phyloP scores from a whole-genome alignment of 1,140 invertebrate genomes.

The Orchesella cincta region DNA sequence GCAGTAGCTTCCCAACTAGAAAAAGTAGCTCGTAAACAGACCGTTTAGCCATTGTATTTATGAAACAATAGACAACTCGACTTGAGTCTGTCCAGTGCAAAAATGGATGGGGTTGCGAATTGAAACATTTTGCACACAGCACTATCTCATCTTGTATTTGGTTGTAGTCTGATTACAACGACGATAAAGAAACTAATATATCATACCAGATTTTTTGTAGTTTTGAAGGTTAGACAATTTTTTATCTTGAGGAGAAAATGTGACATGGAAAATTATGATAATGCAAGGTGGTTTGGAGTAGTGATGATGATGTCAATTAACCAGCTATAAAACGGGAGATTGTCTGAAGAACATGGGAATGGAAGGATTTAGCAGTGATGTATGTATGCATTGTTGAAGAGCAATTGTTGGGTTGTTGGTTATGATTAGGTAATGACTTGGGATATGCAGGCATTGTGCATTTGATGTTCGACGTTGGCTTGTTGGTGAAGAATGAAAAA shows the following conservation, averaged over 20 bases:
- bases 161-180: background rate
- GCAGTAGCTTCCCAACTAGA: no score
- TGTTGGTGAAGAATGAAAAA: background rate
- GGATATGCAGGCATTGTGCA: conserved; percentile 8
- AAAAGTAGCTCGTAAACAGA: no score
- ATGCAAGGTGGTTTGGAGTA: no score
- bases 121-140: no score
- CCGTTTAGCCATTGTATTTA: no score
- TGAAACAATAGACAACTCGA: no score
- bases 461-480: conserved; percentile 1
- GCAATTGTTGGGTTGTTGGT: conserved; percentile 8
- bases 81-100: no score
- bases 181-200: background rate
- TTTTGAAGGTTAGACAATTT: background rate
- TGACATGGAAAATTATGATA: conserved; percentile 10
- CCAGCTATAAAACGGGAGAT: background rate
- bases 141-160: background rate
- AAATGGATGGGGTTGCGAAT: no score
- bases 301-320: conserved; percentile 11
- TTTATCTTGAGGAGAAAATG: background rate
- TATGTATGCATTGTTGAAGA: background rate
- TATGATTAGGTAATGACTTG: background rate
- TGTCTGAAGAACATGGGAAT: conserved; percentile 2
- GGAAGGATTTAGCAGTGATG: background rate
- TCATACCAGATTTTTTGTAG: background rate